Evolutionary conservation across 2,797 vertebrate species (phyloP).

Genomic region (Sylvia borin): DNA sequence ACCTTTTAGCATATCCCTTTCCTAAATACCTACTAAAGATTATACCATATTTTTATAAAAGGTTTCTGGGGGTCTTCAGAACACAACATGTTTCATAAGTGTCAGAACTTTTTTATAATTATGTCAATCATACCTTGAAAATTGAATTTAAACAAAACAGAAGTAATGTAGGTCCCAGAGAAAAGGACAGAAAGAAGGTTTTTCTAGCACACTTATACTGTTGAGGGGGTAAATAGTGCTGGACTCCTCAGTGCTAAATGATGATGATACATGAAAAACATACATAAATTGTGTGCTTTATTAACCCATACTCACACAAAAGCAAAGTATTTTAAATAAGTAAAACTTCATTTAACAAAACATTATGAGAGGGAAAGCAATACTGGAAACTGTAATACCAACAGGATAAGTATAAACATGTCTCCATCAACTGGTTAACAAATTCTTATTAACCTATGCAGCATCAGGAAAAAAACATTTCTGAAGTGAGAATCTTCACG

Average conservation of each 20-base stretch:
- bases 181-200: not conserved
- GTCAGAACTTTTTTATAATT: not conserved
- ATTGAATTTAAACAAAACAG: not conserved
- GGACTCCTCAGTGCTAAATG: not conserved
- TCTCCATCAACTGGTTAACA: not conserved
- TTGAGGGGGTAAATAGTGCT: not conserved
- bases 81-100: accelerated
- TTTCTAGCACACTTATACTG: not conserved
- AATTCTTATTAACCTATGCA: not conserved
- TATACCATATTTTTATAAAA: not conserved
- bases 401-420: not conserved
- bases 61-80: not conserved
- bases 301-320: not conserved
- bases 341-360: not conserved
- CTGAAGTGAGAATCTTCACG: not conserved
- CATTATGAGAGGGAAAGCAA: not conserved
- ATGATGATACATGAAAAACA: not conserved
- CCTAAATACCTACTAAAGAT: not conserved
- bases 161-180: not conserved
- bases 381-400: not conserved
- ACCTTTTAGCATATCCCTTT: not conserved
- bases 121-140: not conserved
- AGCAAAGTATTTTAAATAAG: not conserved
- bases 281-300: not conserved
- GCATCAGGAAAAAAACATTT: not conserved